Evolutionary conservation across 2,888 invertebrate genomes (phyloP), one percentile per base, ranked within the genome.

Genomic region (Chrysolina oricalcia): DNA sequence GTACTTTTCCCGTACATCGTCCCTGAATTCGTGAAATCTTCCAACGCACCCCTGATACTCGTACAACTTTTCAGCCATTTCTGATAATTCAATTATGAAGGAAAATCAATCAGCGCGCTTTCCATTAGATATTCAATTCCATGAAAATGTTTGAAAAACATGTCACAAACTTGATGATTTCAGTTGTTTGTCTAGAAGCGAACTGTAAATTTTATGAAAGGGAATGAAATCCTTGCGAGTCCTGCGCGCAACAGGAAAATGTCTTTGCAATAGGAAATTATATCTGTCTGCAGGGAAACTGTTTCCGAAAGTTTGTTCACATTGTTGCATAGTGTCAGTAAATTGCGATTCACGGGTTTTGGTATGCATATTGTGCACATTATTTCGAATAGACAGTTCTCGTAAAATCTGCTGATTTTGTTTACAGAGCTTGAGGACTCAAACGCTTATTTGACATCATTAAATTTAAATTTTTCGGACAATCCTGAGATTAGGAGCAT

Each of bases 21-120:
- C 94, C 64, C 94, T 90, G 77, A 91, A 89, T 21, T 91, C 91
- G 85, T 96, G 96, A 40, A 94, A 86, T 27, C 94, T 91, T 9
- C 96, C 96, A 1, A 92, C 88, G 69, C 93, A 89, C 21, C 96
- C 96, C 86, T 95, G 93, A 86, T 96, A 96, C 82, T 95, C 94
- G 84, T 94, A 92, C 70, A 96, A 88, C 87, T 96, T 96, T 81
- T 96, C 95, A 85, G 93, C 93, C 93, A 93, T 93, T 81, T 81
- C 87, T 41, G 27, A 62, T 67, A 43, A 73, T 77, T 76, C 17
- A 50, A 62, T 27, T 68, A 43, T 15, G 11, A 46, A 70, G 48
- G 68, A 46, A 50, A 64, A 72, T 71, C 64, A 56, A 41, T 53
- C 27, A 46, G 65, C 21, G 17, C 41, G 70, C 46, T 73, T 56